Evolutionary conservation across 2,797 vertebrate genomes (phyloP), one percentile per base, ranked within the genome.

Genomic region (Cottoperca gobio): DNA sequence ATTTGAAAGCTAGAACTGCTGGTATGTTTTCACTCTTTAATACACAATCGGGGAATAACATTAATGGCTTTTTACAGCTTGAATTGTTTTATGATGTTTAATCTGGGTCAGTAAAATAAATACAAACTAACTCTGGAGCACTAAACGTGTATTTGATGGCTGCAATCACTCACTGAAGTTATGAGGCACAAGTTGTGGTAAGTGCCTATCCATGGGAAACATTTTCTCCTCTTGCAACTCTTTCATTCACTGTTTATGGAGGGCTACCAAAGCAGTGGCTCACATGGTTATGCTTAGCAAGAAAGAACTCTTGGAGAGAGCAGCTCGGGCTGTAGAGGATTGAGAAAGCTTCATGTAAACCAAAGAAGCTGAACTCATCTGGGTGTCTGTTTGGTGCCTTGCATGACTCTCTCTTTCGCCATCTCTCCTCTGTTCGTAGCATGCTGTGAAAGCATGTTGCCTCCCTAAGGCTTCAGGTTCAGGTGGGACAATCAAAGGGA

Each of bases 211-310:
- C 84, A 84, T 90, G 86, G 84, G 88, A 91, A 90, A 82, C 73
- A 52, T 82, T 35, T 82, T 79, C 64, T 80, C 53, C 65, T 58
- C 21, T 73, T 55, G 79, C 61, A 83, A 24, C 28, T 73, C 79
- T 81, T 80, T 82, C 58, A 73, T 70, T 84, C 60, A 0, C 50
- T 81, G 84, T 88, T 83, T 85, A 83, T 81, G 64, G 78, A 85
- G 26, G 65, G 54, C 73, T 83, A 75, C 79, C 73, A 81, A 86
- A 72, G 78, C 79, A 31, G 53, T 11, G 65, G 57, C 83, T 88
- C 85, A 88, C 89, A 89, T 90, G 86, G 79, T 85, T 84, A 76
- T 80, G 70, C 71, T 91, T 91, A 88, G 77, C 13, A 28, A 76
- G 61, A 67, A 62, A 60, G 50, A 53, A 65, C 52, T 82, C 40